phyloP scores from a whole-genome alignment of 2,888 invertebrate species.

The Lycia hirtaria region DNA sequence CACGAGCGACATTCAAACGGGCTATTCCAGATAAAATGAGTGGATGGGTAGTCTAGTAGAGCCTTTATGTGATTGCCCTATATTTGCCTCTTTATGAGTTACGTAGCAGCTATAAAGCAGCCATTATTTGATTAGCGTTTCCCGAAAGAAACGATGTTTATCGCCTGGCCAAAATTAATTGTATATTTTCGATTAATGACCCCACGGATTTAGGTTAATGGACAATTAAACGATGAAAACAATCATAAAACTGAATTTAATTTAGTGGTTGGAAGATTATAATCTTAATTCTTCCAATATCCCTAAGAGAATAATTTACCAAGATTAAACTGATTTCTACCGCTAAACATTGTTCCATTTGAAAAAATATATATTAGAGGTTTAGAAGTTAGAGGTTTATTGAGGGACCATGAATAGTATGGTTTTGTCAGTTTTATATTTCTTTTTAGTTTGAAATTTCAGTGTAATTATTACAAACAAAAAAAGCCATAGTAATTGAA shows the following conservation, averaged over 20 bases:
- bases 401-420: no score
- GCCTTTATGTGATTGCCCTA: constrained; percentile 57
- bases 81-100: constrained; percentile 54
- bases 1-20: constrained; percentile 62
- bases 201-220: constrained; percentile 36
- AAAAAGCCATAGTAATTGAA: no score
- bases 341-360: no score
- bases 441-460: no score
- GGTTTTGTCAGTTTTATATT: no score
- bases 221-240: constrained; percentile 26
- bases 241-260: constrained; percentile 11
- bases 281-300: background rate
- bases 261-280: constrained; percentile 3
- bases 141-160: constrained; percentile 37
- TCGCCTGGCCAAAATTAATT: constrained; percentile 37
- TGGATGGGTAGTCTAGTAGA: constrained; percentile 42
- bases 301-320: background rate
- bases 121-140: constrained; percentile 56
- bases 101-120: constrained; percentile 51
- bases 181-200: constrained; percentile 35
- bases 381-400: no score
- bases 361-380: no score
- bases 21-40: constrained; percentile 58
- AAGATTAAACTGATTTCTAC: no score
- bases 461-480: no score